Percentiles rank a stretch among this genome's conserved stretches.
phyloP scores from a whole-genome alignment of 2,888 invertebrate species.

The Hofmannophila pseudospretella region DNA sequence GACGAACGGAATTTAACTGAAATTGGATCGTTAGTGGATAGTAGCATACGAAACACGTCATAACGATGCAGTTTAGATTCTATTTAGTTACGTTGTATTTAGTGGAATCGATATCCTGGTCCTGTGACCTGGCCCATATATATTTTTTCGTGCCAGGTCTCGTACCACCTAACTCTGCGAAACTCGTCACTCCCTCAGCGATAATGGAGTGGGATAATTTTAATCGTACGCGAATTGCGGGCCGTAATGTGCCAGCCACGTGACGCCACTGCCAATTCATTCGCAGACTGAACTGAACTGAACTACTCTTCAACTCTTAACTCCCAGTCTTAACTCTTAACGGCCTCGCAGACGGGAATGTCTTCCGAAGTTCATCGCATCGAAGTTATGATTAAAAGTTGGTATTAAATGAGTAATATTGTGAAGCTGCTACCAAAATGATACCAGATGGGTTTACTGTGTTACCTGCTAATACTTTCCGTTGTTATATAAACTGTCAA shows the following conservation, averaged over 20 bases:
- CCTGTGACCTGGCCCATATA: too few species aligned
- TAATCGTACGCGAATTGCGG: conserved; percentile 71
- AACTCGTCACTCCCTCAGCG: conserved; percentile 58
- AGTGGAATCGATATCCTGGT: too few species aligned
- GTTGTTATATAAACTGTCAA: too few species aligned
- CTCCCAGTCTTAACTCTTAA: conserved; percentile 33
- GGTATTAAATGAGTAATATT: neutral
- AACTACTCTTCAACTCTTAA: conserved; percentile 37
- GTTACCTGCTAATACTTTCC: too few species aligned
- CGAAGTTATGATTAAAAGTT: conserved; percentile 4
- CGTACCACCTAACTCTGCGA: conserved; percentile 23
- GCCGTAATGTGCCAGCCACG: conserved; percentile 61
- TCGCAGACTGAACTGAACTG: too few species aligned
- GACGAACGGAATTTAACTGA: too few species aligned
- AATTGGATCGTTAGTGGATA: too few species aligned
- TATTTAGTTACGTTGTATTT: too few species aligned
- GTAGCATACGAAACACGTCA: too few species aligned
- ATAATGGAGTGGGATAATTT: conserved; percentile 73
- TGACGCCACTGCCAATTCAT: conserved; percentile 46
- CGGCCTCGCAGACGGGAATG: conserved; percentile 28
- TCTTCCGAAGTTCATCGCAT: conserved; percentile 44
- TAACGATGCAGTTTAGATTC: too few species aligned
- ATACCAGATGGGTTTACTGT: too few species aligned
- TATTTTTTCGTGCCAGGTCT: conserved; percentile 23
- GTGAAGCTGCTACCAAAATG: neutral